Base-by-base conservation (phyloP, 2,797 vertebrate species). In the Anguilla pacifica region DNA sequence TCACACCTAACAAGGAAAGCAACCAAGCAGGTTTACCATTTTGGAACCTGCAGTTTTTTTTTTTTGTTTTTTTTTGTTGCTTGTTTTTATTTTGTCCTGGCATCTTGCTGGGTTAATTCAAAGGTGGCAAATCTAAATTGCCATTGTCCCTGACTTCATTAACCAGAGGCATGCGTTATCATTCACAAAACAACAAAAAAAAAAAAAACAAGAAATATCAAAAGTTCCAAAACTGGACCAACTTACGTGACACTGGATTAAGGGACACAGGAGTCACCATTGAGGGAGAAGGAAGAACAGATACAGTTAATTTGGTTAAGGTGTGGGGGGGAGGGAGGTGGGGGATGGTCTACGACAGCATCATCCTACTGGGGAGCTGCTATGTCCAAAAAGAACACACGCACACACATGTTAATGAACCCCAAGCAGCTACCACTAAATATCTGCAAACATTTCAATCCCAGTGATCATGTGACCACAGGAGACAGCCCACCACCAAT, bases 211-310 rank as follows among this genome's bases (percentile, higher is more conserved):
- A 91, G 91, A 84, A 93, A 94, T 77, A 91, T 90, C 93, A 92
- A 94, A 95, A 95, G 94, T 96, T 94, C 93, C 95, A 86, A 94
- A 96, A 96, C 94, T 93, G 95, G 94, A 95, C 93, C 95, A 96
- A 99, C 98, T 99, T 99, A 99, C 98, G 98, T 99, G 98, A 99
- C 93, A 99, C 98, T 99, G 98, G 96, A 96, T 96, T 97, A 97
- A 96, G 97, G 97, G 96, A 98, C 97, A 97, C 96, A 86, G 97
- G 96, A 96, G 94, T 96, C 97, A 94, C 88, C 96, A 97, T 94
- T 96, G 97, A 94, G 91, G 92, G 95, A 97, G 96, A 96, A 95
- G 90, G 87, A 90, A 92, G 86, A 93, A 92, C 94, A 97, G 94
- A 97, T 94, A 96, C 85, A 95, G 94, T 97, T 96, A 97, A 95